These are phyloP conservation scores for Campoletis raptor DNA, from an alignment of 2,888 invertebrate species.

Conservation along the genomic window DNA sequence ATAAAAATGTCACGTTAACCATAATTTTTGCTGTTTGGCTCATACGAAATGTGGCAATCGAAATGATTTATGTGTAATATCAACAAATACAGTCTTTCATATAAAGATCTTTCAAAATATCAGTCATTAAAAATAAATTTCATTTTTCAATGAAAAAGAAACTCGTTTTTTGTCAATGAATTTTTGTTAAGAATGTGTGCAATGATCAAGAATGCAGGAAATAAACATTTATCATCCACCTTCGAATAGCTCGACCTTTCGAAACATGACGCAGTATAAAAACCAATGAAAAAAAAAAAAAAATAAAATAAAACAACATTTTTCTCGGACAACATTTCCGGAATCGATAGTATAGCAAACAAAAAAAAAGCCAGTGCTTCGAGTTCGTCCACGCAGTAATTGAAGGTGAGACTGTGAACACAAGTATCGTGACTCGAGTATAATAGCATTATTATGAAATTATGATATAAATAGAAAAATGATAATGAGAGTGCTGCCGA, in stretches of 20 bases:
- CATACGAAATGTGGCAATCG: no score
- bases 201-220: neutral
- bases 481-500: neutral
- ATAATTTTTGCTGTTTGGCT: no score
- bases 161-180: no score
- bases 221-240: neutral
- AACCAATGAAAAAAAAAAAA: neutral
- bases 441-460: neutral
- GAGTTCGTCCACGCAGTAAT: slow-evolving; percentile 6
- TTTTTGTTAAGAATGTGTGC: no score
- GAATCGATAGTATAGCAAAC: neutral
- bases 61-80: no score
- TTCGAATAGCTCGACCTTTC: neutral
- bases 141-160: no score
- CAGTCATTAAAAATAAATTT: no score
- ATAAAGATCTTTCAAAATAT: no score
- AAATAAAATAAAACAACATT: neutral
- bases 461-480: no score
- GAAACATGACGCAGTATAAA: neutral
- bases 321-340: neutral
- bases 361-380: neutral
- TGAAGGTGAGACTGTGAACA: slow-evolving; percentile 11
- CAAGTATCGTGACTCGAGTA: neutral
- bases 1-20: no score
- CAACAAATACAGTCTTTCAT: no score